Evolutionary conservation across 2,888 invertebrate species (phyloP).

Genomic region (Rhagonycha lutea): DNA sequence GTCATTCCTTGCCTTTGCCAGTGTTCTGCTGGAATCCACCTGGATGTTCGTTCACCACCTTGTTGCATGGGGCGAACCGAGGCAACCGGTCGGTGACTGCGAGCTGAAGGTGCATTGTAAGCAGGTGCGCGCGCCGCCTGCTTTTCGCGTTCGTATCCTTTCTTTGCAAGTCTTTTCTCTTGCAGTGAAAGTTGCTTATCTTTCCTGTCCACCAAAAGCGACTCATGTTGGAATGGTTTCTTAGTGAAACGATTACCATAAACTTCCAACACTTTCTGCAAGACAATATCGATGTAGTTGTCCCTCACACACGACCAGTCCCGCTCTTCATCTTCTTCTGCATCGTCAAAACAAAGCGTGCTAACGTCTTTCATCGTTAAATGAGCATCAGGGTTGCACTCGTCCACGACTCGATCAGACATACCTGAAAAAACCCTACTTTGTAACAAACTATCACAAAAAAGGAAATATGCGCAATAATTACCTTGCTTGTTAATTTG

Average conservation of each 20-base stretch:
- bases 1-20: conserved; percentile 94
- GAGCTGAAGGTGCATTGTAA: conserved; percentile 43
- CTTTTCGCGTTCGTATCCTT: conserved; percentile 93
- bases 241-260: conserved; percentile 70
- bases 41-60: conserved; percentile 58
- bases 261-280: conserved; percentile 72
- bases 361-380: conserved; percentile 87
- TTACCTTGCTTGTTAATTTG: conserved; percentile 98
- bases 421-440: conserved; percentile 66
- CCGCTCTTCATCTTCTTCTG: conserved; percentile 79
- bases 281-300: conserved; percentile 79
- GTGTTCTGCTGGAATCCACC: conserved; percentile 88
- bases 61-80: conserved; percentile 81
- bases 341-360: conserved; percentile 87
- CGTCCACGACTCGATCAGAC: conserved; percentile 97
- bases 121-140: conserved; percentile 63
- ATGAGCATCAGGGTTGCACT: conserved; percentile 95
- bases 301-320: conserved; percentile 74
- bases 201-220: conserved; percentile 89
- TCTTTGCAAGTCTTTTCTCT: conserved; percentile 90
- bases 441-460: no score
- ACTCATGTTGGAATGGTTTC: conserved; percentile 95
- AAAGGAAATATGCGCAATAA: conserved; percentile 55
- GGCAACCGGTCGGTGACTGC: conserved; percentile 57
- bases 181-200: conserved; percentile 92